Base-by-base conservation (phyloP, 2,797 vertebrate genomes). In the Neosilurus hyrtlii region DNA sequence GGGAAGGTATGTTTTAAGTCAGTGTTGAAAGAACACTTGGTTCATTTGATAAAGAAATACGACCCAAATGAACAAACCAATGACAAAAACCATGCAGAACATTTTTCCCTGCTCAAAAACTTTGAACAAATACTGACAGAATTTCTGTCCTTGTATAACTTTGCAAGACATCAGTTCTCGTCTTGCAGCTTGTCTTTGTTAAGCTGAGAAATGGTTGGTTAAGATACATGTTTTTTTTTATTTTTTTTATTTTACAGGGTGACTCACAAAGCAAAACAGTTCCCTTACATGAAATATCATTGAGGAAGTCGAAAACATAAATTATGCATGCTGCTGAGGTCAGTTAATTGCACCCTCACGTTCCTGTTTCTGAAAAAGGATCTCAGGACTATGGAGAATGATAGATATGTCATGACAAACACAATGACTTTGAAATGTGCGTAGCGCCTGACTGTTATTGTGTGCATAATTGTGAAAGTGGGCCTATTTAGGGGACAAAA, bases 241-340 rank as follows among this genome's bases (percentile, higher is more conserved):
- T 88, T 90, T 89, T n/a, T 81, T 78, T 57, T 52, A 37, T 88
- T 83, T 57, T 74, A 86, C 78, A 9, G 35, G 72, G 54, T 87
- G 88, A 90, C 81, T 90, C 87, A 91, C 80, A 83, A 77, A 51
- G 71, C 63, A 88, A 86, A 85, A 88, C 82, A 71, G 86, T 57
- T 87, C 88, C 71, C 85, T 88, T 90, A 91, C 84, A 84, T 65
- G 78, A 90, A 91, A 90, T 84, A 86, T 87, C 88, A 89, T 70
- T 0, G 65, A 87, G 88, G 87, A 90, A 87, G 87, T 90, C 67
- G 68, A 62, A 82, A 87, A 90, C 16, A 26, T 81, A 86, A 89
- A 90, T 86, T 85, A 90, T 76, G 87, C 83, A 86, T 90, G 89
- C 88, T 88, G 89, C 43, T 73, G 75, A 84, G 85, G 79, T 49